Evolutionary conservation across 2,888 invertebrate species (phyloP), one percentile per base, ranked within the genome.

Genomic region (Tenthredo scrophulariae): DNA sequence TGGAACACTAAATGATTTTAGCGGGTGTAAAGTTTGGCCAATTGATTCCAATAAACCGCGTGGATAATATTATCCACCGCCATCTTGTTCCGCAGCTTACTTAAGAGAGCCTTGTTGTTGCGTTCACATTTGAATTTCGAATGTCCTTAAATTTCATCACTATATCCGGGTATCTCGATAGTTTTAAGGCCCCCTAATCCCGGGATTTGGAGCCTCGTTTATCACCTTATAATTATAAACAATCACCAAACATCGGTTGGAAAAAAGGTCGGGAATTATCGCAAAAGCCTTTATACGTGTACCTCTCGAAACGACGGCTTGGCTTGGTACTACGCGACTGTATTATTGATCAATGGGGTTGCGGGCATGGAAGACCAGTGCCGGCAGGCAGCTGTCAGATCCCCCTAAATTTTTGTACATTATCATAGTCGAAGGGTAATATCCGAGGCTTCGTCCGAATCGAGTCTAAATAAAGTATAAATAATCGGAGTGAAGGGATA

Each of bases 341-440:
- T 92, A 91, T 92, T 92, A 92, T 92, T 92, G 92, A 92, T 92
- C 92, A 92, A 91, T 91, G 90, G 90, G 89, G 88, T 86, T 87
- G 89, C 84, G 82, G 87, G 89, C 90, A 90, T 88, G 91, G 90
- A 91, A 90, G 91, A 90, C 88, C 90, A 89, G 91, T 91, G 92
- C 91, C 91, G 92, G 91, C 89, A 89, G 89, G 90, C 91, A 91
- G 91, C 92, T 92, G 92, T 92, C 91, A 91, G 91, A 91, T 90
- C 89, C 89, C 83, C 90, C 89, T 87, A 91, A 89, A 90, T 90
- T 92, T 91, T 90, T 87, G 89, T 90, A 88, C 87, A 87, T 87
- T 88, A 87, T 85, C 86, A 88, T 88, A 88, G 86, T 87, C 86
- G 87, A 86, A 86, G 87, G 86, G 88, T 85, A 77, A 79, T 67